phyloP scores from a whole-genome alignment of 92 coral and sea anemone genomes.

The Desmophyllum pertusum region DNA sequence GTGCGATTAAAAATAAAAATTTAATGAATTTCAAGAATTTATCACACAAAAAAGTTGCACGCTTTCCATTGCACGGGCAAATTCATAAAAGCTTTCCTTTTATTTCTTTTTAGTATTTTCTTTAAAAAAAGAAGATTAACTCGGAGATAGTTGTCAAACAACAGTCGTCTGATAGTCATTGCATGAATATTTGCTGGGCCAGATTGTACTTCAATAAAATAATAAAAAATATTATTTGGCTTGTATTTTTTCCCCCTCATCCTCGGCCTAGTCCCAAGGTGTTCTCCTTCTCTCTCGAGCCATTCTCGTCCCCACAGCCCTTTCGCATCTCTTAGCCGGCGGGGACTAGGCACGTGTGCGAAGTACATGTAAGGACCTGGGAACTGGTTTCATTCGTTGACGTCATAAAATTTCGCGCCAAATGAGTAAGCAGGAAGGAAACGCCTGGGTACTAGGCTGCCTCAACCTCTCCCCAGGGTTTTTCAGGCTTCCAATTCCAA shows the following conservation, averaged over 20 bases:
- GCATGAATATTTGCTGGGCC: slow-evolving; percentile 28
- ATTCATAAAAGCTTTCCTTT: background rate
- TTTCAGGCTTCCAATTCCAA: no score
- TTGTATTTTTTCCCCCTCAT: background rate
- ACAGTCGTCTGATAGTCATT: slow-evolving; percentile 12
- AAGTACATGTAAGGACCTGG: no score
- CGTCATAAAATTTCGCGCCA: no score
- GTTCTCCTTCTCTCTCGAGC: no score
- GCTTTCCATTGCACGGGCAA: slow-evolving; percentile 5
- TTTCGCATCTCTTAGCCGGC: no score
- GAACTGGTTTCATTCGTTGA: no score
- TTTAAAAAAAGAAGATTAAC: slow-evolving; percentile 6
- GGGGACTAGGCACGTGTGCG: no score
- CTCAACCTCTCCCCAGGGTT: no score
- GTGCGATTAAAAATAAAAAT: background rate
- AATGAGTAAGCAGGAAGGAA: no score
- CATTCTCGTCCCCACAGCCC: no score
- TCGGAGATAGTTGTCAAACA: slow-evolving; percentile 21
- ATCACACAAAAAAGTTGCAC: slow-evolving; percentile 1
- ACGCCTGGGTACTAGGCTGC: no score
- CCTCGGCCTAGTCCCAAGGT: no score
- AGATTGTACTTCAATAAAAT: slow-evolving; percentile 21
- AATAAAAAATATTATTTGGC: slow-evolving; percentile 4
- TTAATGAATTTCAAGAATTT: slow-evolving; percentile 14
- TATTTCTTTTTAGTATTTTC: background rate